These are phyloP conservation scores for Leucoptera coffeella DNA, from an alignment of 2,888 invertebrate species.

Conservation along the genomic window DNA sequence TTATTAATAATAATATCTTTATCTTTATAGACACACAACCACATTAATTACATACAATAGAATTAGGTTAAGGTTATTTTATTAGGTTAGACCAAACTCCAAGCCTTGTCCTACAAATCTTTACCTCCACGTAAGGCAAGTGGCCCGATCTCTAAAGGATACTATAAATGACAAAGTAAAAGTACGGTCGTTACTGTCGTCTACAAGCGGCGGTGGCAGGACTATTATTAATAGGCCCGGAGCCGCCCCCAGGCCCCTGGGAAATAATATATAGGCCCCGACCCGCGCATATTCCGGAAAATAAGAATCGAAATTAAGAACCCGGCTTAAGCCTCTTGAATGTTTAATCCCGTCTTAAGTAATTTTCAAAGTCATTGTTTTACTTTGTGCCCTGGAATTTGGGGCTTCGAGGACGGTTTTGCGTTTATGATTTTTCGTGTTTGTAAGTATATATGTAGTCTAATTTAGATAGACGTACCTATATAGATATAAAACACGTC, in stretches of 20 bases:
- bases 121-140: no score
- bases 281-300: conserved; percentile 8
- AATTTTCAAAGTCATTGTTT: neutral
- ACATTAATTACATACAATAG: no score
- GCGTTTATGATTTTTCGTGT: neutral
- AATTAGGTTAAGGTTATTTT: no score
- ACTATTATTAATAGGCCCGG: conserved; percentile 34
- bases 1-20: no score
- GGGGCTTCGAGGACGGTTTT: neutral
- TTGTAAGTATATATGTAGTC: no score
- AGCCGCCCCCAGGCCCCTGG: conserved; percentile 18
- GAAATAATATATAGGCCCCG: conserved; percentile 23
- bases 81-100: no score
- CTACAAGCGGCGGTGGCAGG: conserved; percentile 29
- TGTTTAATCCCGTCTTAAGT: neutral
- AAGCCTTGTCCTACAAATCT: no score
- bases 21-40: no score
- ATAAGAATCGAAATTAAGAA: conserved; percentile 7
- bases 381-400: neutral
- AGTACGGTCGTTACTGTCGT: conserved; percentile 43
- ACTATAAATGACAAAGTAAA: conserved; percentile 28
- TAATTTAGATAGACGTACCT: no score
- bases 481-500: no score
- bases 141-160: conserved; percentile 9
- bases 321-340: neutral